Conservation (phyloP, 2,888 invertebrate genomes). For the Arrhopalites spinosus region DNA sequence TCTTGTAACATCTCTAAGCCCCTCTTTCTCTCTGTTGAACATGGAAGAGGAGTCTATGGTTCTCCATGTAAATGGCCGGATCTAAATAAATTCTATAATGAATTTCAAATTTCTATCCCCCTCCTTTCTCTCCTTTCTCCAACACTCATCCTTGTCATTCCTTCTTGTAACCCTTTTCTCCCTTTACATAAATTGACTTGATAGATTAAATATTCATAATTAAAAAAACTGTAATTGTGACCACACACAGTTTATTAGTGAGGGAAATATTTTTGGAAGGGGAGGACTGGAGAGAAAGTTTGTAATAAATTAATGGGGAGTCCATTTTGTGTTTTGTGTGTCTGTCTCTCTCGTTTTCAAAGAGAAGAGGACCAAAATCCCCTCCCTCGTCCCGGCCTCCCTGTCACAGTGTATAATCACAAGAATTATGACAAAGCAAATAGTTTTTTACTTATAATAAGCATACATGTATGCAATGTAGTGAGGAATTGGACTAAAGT, state of each 20-base stretch:
- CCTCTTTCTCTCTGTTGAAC: neutral
- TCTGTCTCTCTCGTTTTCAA: no score
- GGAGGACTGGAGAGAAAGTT: slow-evolving; percentile 10
- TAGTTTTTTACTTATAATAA: slow-evolving; percentile 9
- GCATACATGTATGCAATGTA: slow-evolving; percentile 1
- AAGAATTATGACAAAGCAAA: slow-evolving; percentile 21
- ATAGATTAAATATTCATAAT: neutral
- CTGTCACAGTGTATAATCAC: slow-evolving; percentile 16
- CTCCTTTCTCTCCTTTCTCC: neutral
- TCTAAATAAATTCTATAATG: slow-evolving; percentile 3
- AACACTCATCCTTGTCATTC: no score
- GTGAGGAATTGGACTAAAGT: slow-evolving; percentile 4
- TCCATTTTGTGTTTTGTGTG: slow-evolving; percentile 20
- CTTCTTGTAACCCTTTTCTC: no score
- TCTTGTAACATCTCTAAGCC: no score
- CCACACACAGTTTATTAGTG: neutral
- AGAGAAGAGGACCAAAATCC: no score
- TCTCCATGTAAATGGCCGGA: neutral
- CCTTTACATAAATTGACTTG: neutral
- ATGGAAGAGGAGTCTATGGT: neutral
- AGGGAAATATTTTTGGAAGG: slow-evolving; percentile 21
- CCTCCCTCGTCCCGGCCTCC: neutral
- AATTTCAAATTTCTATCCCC: neutral
- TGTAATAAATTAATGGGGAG: slow-evolving; percentile 10
- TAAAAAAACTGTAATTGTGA: slow-evolving; percentile 5